Conservation (phyloP, 2,797 vertebrate species). For the Avahi laniger region DNA sequence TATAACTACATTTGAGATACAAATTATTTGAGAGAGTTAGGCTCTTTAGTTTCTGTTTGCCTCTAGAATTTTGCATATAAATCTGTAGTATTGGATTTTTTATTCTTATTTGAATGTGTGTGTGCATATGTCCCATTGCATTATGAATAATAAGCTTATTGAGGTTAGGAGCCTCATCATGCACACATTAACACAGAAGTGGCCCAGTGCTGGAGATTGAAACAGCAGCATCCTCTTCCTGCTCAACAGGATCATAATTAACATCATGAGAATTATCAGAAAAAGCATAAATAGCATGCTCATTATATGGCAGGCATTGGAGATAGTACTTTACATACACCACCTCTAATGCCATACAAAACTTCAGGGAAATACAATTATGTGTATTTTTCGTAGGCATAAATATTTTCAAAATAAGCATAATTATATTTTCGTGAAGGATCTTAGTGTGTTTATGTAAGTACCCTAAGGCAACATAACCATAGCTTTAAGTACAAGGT, state of each 20-base stretch:
- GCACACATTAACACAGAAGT: background rate
- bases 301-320: background rate
- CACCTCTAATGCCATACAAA: background rate
- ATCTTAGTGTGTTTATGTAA: background rate
- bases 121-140: background rate
- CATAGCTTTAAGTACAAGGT: background rate
- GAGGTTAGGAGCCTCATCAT: background rate
- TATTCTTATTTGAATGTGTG: background rate
- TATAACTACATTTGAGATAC: background rate
- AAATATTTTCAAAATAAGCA: background rate
- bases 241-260: background rate
- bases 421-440: background rate
- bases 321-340: background rate
- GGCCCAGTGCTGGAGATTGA: background rate
- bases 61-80: background rate
- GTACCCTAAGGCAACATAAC: background rate
- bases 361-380: background rate
- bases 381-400: background rate
- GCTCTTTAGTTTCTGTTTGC: background rate
- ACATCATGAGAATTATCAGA: background rate
- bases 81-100: background rate
- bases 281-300: background rate
- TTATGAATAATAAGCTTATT: background rate
- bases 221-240: background rate
- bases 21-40: background rate